These are phyloP conservation scores for Pandemis cinnamomeana DNA, from an alignment of 2,888 invertebrate genomes.

Conservation along the genomic window DNA sequence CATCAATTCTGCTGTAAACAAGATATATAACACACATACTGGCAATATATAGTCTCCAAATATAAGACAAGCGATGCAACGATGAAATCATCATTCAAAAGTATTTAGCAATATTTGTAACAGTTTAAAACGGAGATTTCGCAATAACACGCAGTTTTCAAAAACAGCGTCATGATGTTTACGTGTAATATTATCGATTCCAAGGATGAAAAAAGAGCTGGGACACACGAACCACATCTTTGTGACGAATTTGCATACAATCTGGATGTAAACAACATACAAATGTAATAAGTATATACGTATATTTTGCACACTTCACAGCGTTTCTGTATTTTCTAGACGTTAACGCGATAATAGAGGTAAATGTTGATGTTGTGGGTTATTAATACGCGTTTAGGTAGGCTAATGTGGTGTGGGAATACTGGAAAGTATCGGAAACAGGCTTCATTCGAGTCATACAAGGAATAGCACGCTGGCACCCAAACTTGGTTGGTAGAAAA, in stretches of 20 bases:
- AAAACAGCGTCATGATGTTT: not conserved
- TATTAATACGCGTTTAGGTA: not conserved
- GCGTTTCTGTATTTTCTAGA: conserved; percentile 20
- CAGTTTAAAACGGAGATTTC: not conserved
- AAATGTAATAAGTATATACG: conserved; percentile 20
- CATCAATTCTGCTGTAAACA: not conserved
- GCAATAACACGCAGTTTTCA: not conserved
- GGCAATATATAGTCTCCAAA: not conserved
- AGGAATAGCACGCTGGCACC: conserved; percentile 71
- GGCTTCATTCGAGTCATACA: conserved; percentile 34
- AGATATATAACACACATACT: not conserved
- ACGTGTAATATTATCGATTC: conserved; percentile 18
- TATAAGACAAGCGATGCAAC: conserved; percentile 13
- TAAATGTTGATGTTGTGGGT: not conserved
- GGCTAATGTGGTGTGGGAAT: conserved; percentile 10
- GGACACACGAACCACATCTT: conserved; percentile 27
- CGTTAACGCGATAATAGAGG: not conserved
- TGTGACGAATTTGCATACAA: conserved; percentile 30
- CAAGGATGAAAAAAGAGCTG: conserved; percentile 34
- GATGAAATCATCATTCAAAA: conserved; percentile 31
- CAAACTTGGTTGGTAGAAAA: conserved; percentile 46
- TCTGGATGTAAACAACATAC: conserved; percentile 37
- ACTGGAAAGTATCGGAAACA: conserved; percentile 34
- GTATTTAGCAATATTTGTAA: conserved; percentile 8
- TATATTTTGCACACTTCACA: conserved; percentile 33